Evolutionary conservation across 2,797 vertebrate genomes (phyloP), one percentile per base, ranked within the genome.

Genomic region (Hybognathus amarus): DNA sequence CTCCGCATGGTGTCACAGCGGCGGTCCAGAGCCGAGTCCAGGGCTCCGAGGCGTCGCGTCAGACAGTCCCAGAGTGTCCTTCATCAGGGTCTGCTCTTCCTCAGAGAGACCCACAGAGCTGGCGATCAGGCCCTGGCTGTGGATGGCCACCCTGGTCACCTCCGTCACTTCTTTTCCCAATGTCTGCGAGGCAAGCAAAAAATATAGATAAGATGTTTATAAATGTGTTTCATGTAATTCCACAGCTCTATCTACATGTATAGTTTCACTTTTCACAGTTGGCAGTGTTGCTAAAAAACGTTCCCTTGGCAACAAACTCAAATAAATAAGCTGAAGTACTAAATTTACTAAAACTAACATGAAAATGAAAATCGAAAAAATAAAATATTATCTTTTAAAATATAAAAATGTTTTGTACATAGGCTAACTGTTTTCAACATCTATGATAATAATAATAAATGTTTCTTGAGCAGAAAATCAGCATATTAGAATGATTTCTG

Each of bases 131-230:
- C 90, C 95, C 91, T 94, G 96, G 89, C 96, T 98, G 90, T 94
- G 95, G 85, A 95, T 95, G 88, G 98, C 95, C 92, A 97, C 96
- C 88, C 93, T 94, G 76, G 90, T 95, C 94, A 99, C 93, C 38
- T 95, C 95, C 87, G 95, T 95, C 78, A 99, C 95, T 89, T 97
- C 96, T 92, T 96, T 97, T 87, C 93, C 94, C 83, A 99, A 93
- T 88, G 88, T 93, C 98, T 99, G 88, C 30, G 85, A 36, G 56
- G n/a, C 85, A 8, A 96, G 89, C 33, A 15, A 30, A 63, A 63
- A 30, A 30, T 30, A 63, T 30, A 63, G 13, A 27, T 27, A 61
- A 15, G 12, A 63, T 17, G 30, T 63, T 63, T 30, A 63, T 63
- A 63, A 95, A 68, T 24, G 27, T n/a, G 7, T 47, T 69, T 47